Base-by-base conservation (phyloP, 2,113 vertebrate genomes). In the Beaufortia kweichowensis region DNA sequence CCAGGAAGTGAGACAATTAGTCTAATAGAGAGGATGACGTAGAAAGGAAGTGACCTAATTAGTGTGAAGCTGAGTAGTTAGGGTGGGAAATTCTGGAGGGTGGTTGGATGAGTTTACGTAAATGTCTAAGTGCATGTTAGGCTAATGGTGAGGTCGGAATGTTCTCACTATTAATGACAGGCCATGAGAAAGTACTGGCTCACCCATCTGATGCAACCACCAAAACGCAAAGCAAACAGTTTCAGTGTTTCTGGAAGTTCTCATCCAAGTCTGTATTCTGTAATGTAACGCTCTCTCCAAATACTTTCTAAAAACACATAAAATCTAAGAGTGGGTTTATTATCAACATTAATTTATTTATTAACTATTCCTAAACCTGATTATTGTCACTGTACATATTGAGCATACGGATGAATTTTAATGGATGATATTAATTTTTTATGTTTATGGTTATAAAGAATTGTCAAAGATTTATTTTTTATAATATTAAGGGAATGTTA, bases 1-100 rank as follows among this genome's bases (percentile, higher is more conserved):
- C 50, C 41, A 82, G 81, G 77, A 82, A 76, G 73, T 82, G 67
- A 79, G 48, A 11, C 48, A 50, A 57, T 29, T 33, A 64, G 43
- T 67, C 71, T 77, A 67, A 74, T 33, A 75, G 75, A 75, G 76
- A 24, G 46, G 21, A 60, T 79, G 67, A 82, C 26, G 73, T 68
- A 79, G 21, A 24, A 29, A 24, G 77, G 77, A 79, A 76, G 50
- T 77, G 73, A 79, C 33, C 61, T 46, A 15, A 24, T 72, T 53
- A 46, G 77, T 48, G 55, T 26, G 29, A 55, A 48, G 55, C 41
- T 77, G 23, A 65, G 43, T 46, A 48, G 43, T 57, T 28, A 64
- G 43, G 43, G 23, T 29, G 48, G 26, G 23, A 11, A 8, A 23
- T 48, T 61, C 24, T n/a, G 33, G 12, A 29, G 19, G 26, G 57